A percentile compares a stretch with the other conserved stretches of the same genome.
phyloP scores from a whole-genome alignment of 2,797 vertebrate species.

The Platalea minor region DNA sequence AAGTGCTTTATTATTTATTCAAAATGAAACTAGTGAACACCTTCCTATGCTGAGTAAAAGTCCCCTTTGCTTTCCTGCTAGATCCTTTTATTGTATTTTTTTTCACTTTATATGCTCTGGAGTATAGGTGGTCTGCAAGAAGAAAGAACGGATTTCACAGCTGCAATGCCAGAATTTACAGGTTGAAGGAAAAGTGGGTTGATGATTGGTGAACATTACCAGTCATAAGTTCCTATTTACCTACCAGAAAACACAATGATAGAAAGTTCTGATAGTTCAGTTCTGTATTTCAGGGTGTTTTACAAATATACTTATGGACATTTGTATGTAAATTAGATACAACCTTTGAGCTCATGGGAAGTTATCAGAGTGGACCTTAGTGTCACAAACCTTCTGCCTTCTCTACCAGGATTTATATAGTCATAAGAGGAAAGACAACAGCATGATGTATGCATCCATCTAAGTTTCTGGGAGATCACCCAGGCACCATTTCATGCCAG shows the following conservation, averaged over 20 bases:
- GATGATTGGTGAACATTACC: background rate
- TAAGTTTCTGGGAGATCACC: slow-evolving; percentile 11
- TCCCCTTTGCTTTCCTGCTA: background rate
- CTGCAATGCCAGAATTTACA: background rate
- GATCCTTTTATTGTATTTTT: background rate
- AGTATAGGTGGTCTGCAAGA: background rate
- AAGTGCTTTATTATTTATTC: background rate
- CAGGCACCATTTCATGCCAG: slow-evolving; percentile 5
- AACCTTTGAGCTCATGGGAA: background rate
- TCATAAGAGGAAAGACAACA: background rate
- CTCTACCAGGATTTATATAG: background rate
- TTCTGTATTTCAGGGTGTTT: background rate
- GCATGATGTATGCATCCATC: background rate
- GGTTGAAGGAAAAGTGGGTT: background rate
- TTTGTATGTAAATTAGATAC: background rate
- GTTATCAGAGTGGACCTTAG: background rate
- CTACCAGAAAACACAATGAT: background rate
- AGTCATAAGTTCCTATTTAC: background rate
- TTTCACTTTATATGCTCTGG: background rate
- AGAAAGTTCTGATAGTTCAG: background rate
- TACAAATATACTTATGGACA: background rate
- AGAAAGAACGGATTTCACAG: background rate
- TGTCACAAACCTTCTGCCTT: background rate
- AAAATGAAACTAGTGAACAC: background rate
- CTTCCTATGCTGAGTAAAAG: background rate